phyloP scores from a whole-genome alignment of 2,888 invertebrate species.

The Caenorhabditis panamensis region DNA sequence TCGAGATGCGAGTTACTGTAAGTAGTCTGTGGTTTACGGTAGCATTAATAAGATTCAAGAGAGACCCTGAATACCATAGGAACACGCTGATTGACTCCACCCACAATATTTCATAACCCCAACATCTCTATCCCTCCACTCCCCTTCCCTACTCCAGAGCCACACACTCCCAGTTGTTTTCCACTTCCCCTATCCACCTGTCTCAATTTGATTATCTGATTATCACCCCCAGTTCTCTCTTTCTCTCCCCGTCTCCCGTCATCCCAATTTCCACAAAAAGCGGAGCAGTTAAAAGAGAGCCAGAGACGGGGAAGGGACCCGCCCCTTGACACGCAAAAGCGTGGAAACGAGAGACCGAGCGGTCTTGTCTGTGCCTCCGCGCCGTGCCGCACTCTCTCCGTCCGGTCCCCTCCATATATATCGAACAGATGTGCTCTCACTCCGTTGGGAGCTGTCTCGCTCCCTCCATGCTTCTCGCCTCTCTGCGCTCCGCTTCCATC shows the following conservation, averaged over 20 bases:
- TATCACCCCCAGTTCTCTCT: slow-evolving; percentile 1
- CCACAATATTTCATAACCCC: too few relatives aligned
- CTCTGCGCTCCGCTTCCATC: slow-evolving; percentile 10
- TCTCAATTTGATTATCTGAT: slow-evolving; percentile 8
- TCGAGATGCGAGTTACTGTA: too few relatives aligned
- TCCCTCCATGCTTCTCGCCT: not conserved
- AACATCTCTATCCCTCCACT: too few relatives aligned
- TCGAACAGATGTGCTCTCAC: slow-evolving; percentile 50
- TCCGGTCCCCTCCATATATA: slow-evolving; percentile 11
- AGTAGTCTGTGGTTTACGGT: too few relatives aligned
- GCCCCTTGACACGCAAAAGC: slow-evolving; percentile 50
- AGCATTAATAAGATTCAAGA: too few relatives aligned
- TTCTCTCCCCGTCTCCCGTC: slow-evolving; percentile 5
- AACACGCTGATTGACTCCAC: too few relatives aligned
- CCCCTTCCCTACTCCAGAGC: too few relatives aligned
- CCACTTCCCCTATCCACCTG: not conserved
- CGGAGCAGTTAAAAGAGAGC: slow-evolving; percentile 1
- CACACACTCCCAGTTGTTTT: not conserved
- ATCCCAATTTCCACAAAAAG: slow-evolving; percentile 8
- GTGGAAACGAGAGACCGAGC: slow-evolving; percentile 16
- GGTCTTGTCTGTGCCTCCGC: not conserved
- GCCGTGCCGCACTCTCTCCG: slow-evolving; percentile 20
- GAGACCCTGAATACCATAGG: too few relatives aligned
- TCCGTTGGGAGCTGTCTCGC: slow-evolving; percentile 6
- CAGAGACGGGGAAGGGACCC: slow-evolving; percentile 5